Conservation (phyloP, 2,888 invertebrate species). For the Stramonita haemastoma region DNA sequence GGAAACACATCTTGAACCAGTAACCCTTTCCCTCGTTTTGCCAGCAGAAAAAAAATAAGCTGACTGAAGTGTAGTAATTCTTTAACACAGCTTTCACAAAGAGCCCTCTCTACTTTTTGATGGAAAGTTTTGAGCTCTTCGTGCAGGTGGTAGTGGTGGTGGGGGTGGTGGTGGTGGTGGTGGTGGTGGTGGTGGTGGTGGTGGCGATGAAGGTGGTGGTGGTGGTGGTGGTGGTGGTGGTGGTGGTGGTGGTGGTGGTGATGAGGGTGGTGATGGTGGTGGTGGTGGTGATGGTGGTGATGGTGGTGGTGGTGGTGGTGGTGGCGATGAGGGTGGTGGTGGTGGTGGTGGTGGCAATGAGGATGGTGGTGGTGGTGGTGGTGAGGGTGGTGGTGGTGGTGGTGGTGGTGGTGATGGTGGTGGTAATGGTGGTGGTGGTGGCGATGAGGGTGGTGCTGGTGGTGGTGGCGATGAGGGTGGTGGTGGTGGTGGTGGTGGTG, state of each 20-base stretch:
- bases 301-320: not conserved
- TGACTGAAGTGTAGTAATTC: too few species aligned
- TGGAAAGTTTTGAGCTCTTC: not conserved
- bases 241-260: not conserved
- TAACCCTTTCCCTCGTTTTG: too few species aligned
- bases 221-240: conserved; percentile 5
- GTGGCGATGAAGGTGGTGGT: not conserved
- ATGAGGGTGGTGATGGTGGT: conserved; percentile 11
- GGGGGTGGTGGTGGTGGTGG: conserved; percentile 12
- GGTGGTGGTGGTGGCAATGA: not conserved
- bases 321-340: conserved; percentile 5
- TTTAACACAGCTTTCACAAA: too few species aligned
- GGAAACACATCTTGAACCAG: too few species aligned
- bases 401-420: not conserved
- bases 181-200: not conserved
- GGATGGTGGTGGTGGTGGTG: not conserved
- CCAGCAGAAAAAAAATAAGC: too few species aligned
- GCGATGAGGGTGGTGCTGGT: not conserved
- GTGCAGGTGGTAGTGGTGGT: not conserved
- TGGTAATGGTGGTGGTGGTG: not conserved
- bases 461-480: not conserved
- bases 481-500: not conserved
- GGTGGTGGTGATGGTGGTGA: not conserved
- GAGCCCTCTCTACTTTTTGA: not conserved
- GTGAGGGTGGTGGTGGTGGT: not conserved